A percentile compares a stretch with the other conserved stretches of the same genome.
phyloP scores from a whole-genome alignment of 2,888 invertebrate genomes.

The Altica lythri region DNA sequence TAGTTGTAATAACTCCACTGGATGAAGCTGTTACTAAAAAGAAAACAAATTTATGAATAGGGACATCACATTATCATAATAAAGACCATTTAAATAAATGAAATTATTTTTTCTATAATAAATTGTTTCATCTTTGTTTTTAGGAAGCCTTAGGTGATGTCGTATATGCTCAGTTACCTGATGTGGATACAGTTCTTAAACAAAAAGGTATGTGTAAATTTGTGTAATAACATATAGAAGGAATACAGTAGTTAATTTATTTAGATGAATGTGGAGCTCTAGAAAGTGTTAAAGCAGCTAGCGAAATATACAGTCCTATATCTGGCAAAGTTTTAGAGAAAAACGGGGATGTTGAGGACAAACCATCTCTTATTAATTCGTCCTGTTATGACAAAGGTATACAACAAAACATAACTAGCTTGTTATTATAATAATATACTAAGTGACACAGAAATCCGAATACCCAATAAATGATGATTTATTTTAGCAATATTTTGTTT shows the following conservation, averaged over 20 bases:
- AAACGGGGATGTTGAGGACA: conserved; percentile 79
- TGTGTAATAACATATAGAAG: background rate
- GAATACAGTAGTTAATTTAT: conserved; percentile 1
- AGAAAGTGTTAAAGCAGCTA: conserved; percentile 99
- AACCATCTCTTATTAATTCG: conserved; percentile 86
- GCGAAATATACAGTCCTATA: conserved; percentile 91
- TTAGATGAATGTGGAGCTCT: conserved; percentile 92
- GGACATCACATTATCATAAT: no score
- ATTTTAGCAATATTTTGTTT: no score
- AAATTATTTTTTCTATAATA: conserved; percentile 5
- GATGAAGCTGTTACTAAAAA: no score
- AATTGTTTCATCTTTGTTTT: conserved; percentile 35
- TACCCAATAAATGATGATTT: no score
- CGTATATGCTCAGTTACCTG: conserved; percentile 94
- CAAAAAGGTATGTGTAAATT: conserved; percentile 64
- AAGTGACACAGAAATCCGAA: no score
- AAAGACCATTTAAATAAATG: no score
- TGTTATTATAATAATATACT: no score
- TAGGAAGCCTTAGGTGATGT: conserved; percentile 95
- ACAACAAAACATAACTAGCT: no score
- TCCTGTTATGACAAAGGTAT: conserved; percentile 91
- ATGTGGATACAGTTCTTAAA: conserved; percentile 69
- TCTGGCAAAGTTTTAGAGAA: conserved; percentile 85
- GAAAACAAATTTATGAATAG: no score
- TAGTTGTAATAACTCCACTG: no score